Conservation (phyloP, 2,113 vertebrate genomes). For the Hippocampus guttulatus region DNA sequence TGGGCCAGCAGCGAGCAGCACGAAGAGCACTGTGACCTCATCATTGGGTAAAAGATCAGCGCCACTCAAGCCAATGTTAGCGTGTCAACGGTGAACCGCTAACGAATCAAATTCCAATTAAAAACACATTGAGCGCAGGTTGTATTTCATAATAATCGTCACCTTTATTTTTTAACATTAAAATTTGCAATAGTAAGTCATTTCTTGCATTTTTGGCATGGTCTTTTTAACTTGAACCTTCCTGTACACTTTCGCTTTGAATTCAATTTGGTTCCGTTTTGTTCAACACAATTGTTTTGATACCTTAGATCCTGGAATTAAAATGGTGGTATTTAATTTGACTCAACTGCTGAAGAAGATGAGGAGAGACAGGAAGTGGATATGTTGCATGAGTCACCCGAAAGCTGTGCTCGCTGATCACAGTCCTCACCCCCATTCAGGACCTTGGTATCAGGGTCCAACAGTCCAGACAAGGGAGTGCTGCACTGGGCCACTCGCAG, state of each 20-base stretch:
- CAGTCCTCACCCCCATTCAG: constrained; percentile 39
- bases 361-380: constrained; percentile 1
- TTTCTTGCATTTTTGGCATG: background rate
- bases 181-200: background rate
- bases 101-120: background rate
- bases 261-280: background rate
- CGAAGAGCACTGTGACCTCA: constrained; percentile 38
- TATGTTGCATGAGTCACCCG: constrained; percentile 37
- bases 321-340: background rate
- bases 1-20: constrained; percentile 5
- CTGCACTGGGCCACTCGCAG: constrained; percentile 21
- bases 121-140: background rate
- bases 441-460: constrained; percentile 61
- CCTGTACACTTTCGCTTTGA: background rate
- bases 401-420: constrained; percentile 26
- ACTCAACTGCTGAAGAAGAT: background rate
- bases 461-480: constrained; percentile 58
- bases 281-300: background rate
- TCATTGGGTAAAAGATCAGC: background rate
- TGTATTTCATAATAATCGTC: background rate
- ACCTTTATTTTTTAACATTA: constrained; percentile 1
- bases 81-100: background rate
- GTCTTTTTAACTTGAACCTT: background rate
- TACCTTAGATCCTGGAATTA: background rate
- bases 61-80: background rate